These are phyloP conservation scores for Orchesella flavescens DNA, from an alignment of 2,888 invertebrate species.

Conservation along the genomic window DNA sequence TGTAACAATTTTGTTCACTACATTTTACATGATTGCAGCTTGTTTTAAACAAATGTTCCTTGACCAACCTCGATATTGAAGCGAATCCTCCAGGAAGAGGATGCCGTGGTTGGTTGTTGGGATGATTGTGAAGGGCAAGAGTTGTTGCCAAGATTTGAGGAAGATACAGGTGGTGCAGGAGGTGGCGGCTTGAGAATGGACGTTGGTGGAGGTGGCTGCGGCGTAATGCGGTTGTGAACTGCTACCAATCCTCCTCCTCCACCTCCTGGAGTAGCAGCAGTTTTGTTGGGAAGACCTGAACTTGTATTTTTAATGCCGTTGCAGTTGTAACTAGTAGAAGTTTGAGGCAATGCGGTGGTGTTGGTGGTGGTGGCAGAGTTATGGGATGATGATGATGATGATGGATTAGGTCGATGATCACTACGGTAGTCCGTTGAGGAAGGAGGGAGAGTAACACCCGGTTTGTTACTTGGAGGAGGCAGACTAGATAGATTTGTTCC, in stretches of 20 bases:
- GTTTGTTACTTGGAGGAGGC: conserved; percentile 21
- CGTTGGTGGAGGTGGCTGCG: conserved; percentile 67
- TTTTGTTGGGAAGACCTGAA: conserved; percentile 44
- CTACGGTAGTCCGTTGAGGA: conserved; percentile 19
- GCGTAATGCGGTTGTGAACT: conserved; percentile 26
- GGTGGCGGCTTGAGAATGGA: conserved; percentile 69
- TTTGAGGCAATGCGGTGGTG: conserved; percentile 43
- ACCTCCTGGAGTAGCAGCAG: neutral
- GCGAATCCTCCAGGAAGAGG: conserved; percentile 71
- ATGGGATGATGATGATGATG: too few species aligned
- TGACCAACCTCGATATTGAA: conserved; percentile 72
- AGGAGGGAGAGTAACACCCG: neutral
- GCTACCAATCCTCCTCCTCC: neutral
- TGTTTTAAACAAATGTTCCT: conserved; percentile 68
- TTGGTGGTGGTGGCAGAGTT: conserved; percentile 26
- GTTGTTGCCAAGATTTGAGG: conserved; percentile 19
- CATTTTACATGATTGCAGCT: neutral
- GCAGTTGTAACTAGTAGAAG: conserved; percentile 40
- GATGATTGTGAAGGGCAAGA: conserved; percentile 27
- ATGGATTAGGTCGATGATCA: conserved; percentile 15
- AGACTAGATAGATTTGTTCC: conserved; percentile 6
- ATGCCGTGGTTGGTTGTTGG: conserved; percentile 57
- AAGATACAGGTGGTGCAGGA: conserved; percentile 59
- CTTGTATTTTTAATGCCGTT: conserved; percentile 25
- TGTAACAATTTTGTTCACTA: neutral